Base-by-base conservation (phyloP, 2,888 invertebrate genomes). In the Drosophila lutescens region DNA sequence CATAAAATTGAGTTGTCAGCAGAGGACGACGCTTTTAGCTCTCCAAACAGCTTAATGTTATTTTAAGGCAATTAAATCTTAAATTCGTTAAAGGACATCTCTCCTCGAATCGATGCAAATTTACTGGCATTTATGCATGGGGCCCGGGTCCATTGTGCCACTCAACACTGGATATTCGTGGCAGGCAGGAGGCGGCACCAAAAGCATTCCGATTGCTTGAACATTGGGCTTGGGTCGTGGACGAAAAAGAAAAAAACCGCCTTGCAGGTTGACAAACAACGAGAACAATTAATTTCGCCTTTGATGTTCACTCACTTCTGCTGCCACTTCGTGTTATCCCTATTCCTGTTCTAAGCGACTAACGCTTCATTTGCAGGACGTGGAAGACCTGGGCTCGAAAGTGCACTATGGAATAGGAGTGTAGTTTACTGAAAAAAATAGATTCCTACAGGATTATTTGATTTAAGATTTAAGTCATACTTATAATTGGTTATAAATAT, bases 221-320 rank as follows among this genome's bases (percentile, higher is more conserved):
- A 20, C 43, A 62, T 38, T 13, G 8, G 30, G 23, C 10, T 4
- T 30, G 6, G 23, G 36, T 1, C 1, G 6, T 43, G 13, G 7
- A 1, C 26, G 10, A 13, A 69, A 51, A 69, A 58, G n/a, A 26
- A 5, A 69, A 26, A 57, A 23, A 20, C n/a, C 43, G 53, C 15
- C 56, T 54, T n/a, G 44, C 40, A 60, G 54, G 59, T 53, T 56
- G 56, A 49, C 75, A 67, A 56, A 67, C 71, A 73, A 46, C 56
- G 38, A 54, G 57, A 53, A 75, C 71, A 65, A 76, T 76, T 71
- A 66, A 59, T 70, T 76, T 58, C 56, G 41, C 49, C 63, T 76
- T 76, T 76, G 76, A 76, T 59, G 76, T 55, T 34, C 54, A 44
- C 26, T 53, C 44, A 50, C 44, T 23, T 17, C 15, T 50, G 5